A percentile compares a stretch with the other conserved stretches of the same genome.
Conservation (phyloP, 92 coral and sea anemone genomes). For the Palythoa heliodiscus region DNA sequence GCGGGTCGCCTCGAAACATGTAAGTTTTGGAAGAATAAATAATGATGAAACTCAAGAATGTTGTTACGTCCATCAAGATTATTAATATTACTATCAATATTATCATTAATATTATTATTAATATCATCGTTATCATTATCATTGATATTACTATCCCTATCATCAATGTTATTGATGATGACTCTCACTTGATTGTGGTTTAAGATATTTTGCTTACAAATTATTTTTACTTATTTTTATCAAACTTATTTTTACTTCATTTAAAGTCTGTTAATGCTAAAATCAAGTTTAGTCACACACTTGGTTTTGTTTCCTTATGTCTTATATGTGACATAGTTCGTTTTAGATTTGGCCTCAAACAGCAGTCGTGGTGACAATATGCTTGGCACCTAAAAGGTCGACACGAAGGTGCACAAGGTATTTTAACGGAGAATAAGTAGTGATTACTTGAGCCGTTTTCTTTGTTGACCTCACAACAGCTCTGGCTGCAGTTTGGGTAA, state of each 20-base stretch:
- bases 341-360: conserved; percentile 50
- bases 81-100: too few relatives aligned
- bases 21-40: too few relatives aligned
- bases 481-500: conserved; percentile 70
- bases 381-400: conserved; percentile 83
- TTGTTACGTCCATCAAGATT: too few relatives aligned
- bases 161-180: not conserved
- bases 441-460: conserved; percentile 13
- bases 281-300: not conserved
- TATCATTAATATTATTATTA: too few relatives aligned
- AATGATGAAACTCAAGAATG: too few relatives aligned
- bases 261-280: too few relatives aligned
- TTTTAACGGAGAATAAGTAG: conserved; percentile 51
- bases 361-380: conserved; percentile 88
- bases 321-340: not conserved
- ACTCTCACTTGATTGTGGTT: not conserved
- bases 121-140: too few relatives aligned
- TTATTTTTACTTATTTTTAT: too few relatives aligned
- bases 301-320: not conserved
- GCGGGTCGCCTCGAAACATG: too few relatives aligned
- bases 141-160: not conserved
- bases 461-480: conserved; percentile 62
- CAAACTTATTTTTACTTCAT: too few relatives aligned
- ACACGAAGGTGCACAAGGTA: conserved; percentile 71
- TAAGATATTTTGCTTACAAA: not conserved